Percentiles rank a stretch among this genome's conserved stretches.
These are phyloP conservation scores for Phania funesta DNA, from an alignment of 2,888 invertebrate genomes.

Conservation along the genomic window DNA sequence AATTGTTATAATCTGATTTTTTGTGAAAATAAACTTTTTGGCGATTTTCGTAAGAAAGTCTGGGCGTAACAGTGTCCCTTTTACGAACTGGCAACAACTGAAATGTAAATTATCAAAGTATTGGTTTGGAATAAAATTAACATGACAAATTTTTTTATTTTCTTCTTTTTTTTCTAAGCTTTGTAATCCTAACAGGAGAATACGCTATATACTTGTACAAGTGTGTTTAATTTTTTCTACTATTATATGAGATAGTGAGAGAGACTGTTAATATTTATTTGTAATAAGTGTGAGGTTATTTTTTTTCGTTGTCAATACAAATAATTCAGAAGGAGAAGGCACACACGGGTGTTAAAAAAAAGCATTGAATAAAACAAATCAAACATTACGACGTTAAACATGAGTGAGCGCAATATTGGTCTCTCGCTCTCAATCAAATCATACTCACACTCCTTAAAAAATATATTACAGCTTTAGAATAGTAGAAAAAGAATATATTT, in stretches of 20 bases:
- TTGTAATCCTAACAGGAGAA: conserved; percentile 51
- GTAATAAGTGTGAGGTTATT: conserved; percentile 42
- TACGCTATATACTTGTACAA: conserved; percentile 1
- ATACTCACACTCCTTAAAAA: conserved; percentile 31
- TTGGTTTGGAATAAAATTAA: conserved; percentile 68
- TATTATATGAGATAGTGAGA: conserved; percentile 38
- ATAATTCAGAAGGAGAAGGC: conserved; percentile 37
- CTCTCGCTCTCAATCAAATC: conserved; percentile 48
- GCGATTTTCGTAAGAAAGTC: conserved; percentile 4
- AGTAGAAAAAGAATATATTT: not conserved
- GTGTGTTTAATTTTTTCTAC: not conserved
- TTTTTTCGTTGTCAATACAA: conserved; percentile 34
- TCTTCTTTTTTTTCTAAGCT: conserved; percentile 5
- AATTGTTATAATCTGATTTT: too few species aligned
- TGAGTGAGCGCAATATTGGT: conserved; percentile 60
- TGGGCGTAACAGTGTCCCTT: not conserved
- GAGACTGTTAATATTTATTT: conserved; percentile 2
- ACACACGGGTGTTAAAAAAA: conserved; percentile 43
- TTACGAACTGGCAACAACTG: conserved; percentile 17
- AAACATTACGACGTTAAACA: conserved; percentile 59
- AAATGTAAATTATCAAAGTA: conserved; percentile 57
- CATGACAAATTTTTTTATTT: conserved; percentile 60
- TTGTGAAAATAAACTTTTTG: conserved; percentile 5
- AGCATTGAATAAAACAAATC: conserved; percentile 63
- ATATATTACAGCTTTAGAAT: conserved; percentile 21